These are phyloP conservation scores for Timema podura DNA, from an alignment of 2,888 invertebrate genomes.

Conservation along the genomic window DNA sequence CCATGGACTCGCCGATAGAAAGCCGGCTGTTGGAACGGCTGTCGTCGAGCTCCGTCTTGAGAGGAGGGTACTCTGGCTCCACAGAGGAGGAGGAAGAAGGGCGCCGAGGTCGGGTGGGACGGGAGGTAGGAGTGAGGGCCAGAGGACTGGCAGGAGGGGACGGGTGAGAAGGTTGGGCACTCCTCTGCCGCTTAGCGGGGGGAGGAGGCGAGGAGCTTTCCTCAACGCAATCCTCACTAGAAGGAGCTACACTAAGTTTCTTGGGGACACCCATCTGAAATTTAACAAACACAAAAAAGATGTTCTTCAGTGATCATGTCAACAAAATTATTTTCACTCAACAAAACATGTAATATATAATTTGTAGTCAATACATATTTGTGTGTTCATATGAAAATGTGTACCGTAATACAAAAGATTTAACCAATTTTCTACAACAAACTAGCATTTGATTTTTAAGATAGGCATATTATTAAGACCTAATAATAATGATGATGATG, in stretches of 20 bases:
- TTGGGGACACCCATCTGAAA: background rate
- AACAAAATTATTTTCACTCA: too few relatives aligned
- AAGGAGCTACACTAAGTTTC: background rate
- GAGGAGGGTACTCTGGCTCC: slow-evolving; percentile 24
- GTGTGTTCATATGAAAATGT: too few relatives aligned
- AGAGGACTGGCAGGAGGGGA: slow-evolving; percentile 26
- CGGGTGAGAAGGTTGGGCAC: slow-evolving; percentile 27
- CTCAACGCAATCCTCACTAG: too few relatives aligned
- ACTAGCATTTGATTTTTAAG: too few relatives aligned
- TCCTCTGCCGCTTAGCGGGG: slow-evolving; percentile 30
- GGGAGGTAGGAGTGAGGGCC: slow-evolving; percentile 28
- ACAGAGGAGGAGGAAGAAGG: slow-evolving; percentile 23
- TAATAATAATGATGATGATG: too few relatives aligned
- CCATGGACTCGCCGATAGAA: slow-evolving; percentile 25
- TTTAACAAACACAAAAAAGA: background rate
- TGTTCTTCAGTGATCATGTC: too few relatives aligned
- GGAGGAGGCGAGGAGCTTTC: slow-evolving; percentile 20
- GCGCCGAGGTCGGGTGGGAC: slow-evolving; percentile 18
- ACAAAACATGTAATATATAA: too few relatives aligned
- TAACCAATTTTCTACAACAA: too few relatives aligned
- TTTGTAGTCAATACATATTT: too few relatives aligned
- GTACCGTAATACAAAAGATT: too few relatives aligned
- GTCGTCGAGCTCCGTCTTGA: slow-evolving; percentile 21
- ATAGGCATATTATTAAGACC: too few relatives aligned
- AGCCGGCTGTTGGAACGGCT: slow-evolving; percentile 23